Base-by-base conservation (phyloP, 2,888 invertebrate genomes). In the Lobophora halterata region DNA sequence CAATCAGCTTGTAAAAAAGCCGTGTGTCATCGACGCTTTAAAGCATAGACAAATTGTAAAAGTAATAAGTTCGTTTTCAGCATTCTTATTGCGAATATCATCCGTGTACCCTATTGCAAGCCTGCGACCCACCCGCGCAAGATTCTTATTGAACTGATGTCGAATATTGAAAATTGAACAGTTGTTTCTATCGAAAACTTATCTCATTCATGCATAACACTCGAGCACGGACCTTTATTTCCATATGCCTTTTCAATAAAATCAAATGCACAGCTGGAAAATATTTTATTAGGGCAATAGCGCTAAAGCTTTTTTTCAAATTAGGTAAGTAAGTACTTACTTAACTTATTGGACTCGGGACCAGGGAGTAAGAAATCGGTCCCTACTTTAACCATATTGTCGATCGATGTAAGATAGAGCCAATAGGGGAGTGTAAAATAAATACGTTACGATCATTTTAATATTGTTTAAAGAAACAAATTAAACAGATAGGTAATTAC, bases 141-240 rank as follows among this genome's bases (percentile, higher is more conserved):
- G 34, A 46, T 46, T 56, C 57, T 52, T 65, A 64, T 63, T 56
- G 55, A 55, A 57, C 52, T 55, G 43, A 55, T 58, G 59, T 57
- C 41, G 58, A 62, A 65, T 63, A 64, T 67, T 65, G 62, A 61
- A 65, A 59, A 60, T 54, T 55, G 52, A 58, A 52, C 49, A 49
- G 37, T 33, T 46, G 52, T 42, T 24, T 32, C 9, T 24, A 24
- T 28, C 2, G 36, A 41, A 50, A 56, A 52, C 51, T 48, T 31
- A 5, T 25, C 19, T 36, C 27, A 40, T 42, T 35, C 35, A 28
- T 38, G 37, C 35, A 41, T 24, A 35, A 32, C 36, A 30, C 9
- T 41, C 21, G 23, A 21, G 28, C 34, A 23, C 17, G 20, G 11
- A 8, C 17, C 3, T 2, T 19, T 32, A 26, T 34, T 39, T 40